Evolutionary conservation across 35 echinoderm and acorn worm species (phyloP), one percentile per base, ranked within the genome.

Genomic region (Ophioderma brevispina): DNA sequence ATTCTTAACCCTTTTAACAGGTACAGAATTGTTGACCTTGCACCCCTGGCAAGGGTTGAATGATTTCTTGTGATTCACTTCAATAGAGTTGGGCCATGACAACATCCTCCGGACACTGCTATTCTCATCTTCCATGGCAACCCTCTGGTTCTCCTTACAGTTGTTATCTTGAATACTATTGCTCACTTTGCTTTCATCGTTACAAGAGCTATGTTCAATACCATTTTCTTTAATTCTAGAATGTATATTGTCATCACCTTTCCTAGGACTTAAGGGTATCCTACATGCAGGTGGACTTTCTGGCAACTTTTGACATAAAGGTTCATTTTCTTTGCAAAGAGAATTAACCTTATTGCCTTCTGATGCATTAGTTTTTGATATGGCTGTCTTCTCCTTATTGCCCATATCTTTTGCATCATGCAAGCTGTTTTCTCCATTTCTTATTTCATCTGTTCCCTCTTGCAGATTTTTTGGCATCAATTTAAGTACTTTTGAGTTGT

Each of bases 81-180:
- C 59, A 70, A 70, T 25, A 13, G 59, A 70, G 59, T 70, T 70
- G 59, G 59, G 59, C 59, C 59, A 70, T 70, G 59, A 70, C n/a
- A 70, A 25, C 59, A 13, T 70, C 59, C n/a, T 70, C 28, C 5
- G 10, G 23, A 8, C n/a, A 70, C 59, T 70, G 23, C 6, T 70
- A 25, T 25, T 70, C 3, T 8, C 28, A 70, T 30, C 4, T 3
- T 70, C 59, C n/a, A 4, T 2, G 2, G n/a, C 23, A 70, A 25
- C 23, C n/a, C 59, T 70, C n/a, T 70, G 59, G 59, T 70, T 70
- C n/a, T 70, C 59, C 23, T 70, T 6, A 25, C 59, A 70, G n/a
- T 18, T 25, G n/a, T 18, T 70, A n/a, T n/a, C n/a, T 70, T 6
- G 15, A 70, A 18, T 70, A 25, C 23, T 70, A 13, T 6, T 4